phyloP scores from a whole-genome alignment of 2,797 vertebrate species.

The Hyperoplus lanceolatus region DNA sequence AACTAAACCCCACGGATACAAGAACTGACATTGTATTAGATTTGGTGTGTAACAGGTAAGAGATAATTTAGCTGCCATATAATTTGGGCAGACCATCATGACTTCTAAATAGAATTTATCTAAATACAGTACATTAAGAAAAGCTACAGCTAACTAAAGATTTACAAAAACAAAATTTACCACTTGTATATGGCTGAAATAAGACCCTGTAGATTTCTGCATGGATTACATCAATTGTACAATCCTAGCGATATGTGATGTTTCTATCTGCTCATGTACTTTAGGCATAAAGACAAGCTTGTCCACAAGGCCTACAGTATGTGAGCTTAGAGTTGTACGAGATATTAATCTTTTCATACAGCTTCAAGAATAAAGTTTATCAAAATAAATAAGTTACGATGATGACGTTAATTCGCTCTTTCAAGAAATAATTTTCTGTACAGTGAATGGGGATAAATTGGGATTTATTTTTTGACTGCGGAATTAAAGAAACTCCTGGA shows the following conservation, averaged over 20 bases:
- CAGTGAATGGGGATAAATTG: not conserved
- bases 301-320: not conserved
- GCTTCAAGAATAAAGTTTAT: not conserved
- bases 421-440: not conserved
- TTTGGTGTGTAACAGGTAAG: not conserved
- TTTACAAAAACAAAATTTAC: not conserved
- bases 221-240: not conserved
- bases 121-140: not conserved
- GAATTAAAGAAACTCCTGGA: not conserved
- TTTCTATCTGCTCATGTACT: not conserved
- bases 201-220: not conserved
- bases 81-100: not conserved
- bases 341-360: not conserved
- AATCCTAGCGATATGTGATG: not conserved
- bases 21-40: not conserved
- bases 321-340: not conserved
- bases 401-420: not conserved
- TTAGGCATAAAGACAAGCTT: not conserved
- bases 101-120: not conserved
- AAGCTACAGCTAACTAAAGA: not conserved
- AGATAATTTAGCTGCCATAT: not conserved
- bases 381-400: not conserved
- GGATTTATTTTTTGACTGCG: too few species aligned
- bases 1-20: slow-evolving; percentile 32
- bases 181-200: not conserved